Percentiles rank a stretch among this genome's conserved stretches.
phyloP scores from a whole-genome alignment of 2,113 vertebrate genomes.

The Hymenochirus boettgeri region DNA sequence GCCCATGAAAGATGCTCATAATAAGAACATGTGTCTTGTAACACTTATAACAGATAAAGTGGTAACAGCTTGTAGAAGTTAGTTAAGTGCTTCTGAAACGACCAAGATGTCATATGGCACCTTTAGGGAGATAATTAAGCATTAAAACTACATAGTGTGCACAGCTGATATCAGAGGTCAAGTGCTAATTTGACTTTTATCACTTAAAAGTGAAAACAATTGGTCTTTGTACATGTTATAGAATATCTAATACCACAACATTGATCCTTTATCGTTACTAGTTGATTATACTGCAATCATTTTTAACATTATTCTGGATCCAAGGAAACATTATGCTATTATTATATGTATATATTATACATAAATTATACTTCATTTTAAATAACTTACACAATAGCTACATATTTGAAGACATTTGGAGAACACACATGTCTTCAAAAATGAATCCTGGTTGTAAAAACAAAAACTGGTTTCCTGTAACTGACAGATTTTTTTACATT shows the following conservation, averaged over 20 bases:
- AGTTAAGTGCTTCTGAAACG: constrained; percentile 64
- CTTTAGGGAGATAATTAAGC: constrained; percentile 67
- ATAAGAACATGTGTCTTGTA: constrained; percentile 59
- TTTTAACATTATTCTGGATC: too few species aligned
- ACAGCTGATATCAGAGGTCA: constrained; percentile 59
- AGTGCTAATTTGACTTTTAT: constrained; percentile 70
- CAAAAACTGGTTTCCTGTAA: too few species aligned
- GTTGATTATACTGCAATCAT: too few species aligned
- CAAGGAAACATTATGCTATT: too few species aligned
- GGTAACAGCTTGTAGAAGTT: constrained; percentile 58
- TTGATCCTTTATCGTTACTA: neutral
- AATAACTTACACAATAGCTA: too few species aligned
- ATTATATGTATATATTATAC: too few species aligned
- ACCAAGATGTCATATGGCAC: constrained; percentile 71
- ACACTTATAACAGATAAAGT: constrained; percentile 64
- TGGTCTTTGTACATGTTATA: constrained; percentile 51
- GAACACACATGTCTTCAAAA: too few species aligned
- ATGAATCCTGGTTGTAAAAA: too few species aligned
- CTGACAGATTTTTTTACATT: too few species aligned
- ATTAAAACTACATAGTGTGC: constrained; percentile 60
- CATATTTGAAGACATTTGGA: too few species aligned
- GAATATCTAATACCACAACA: neutral
- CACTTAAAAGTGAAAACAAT: constrained; percentile 58
- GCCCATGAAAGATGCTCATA: constrained; percentile 37
- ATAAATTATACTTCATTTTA: too few species aligned